phyloP scores from a whole-genome alignment of 2,113 vertebrate species.

The Muntiacus muntjak region DNA sequence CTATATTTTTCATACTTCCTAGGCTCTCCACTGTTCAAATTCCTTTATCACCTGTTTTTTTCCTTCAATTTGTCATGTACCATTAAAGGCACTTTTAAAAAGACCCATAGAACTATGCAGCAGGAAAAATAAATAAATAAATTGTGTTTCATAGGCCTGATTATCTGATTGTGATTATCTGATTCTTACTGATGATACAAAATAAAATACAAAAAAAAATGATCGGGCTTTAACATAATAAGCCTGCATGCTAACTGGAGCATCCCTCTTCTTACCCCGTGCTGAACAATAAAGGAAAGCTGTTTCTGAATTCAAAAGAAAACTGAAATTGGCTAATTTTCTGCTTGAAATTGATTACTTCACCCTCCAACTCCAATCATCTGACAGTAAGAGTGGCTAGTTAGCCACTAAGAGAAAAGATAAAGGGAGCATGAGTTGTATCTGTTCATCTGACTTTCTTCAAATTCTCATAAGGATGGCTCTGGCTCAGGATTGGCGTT shows the following conservation, averaged over 20 bases:
- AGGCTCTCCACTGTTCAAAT: background rate
- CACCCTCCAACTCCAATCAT: background rate
- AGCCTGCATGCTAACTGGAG: background rate
- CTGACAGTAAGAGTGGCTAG: background rate
- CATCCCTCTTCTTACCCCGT: background rate
- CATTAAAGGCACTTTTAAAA: background rate
- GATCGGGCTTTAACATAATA: background rate
- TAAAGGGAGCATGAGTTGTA: background rate
- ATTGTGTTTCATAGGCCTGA: background rate
- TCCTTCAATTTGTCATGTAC: background rate
- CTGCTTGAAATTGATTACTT: background rate
- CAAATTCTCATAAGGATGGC: background rate
- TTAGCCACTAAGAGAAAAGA: background rate
- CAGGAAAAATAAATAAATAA: background rate
- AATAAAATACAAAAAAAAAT: background rate
- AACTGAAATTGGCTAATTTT: slow-evolving; percentile 12
- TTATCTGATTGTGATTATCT: background rate
- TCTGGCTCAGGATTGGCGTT: background rate
- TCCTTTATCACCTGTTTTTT: background rate
- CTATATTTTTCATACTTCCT: background rate
- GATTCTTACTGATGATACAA: background rate
- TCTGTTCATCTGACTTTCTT: background rate
- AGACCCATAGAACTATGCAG: background rate
- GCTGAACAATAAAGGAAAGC: background rate
- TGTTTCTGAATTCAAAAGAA: slow-evolving; percentile 15